Base-by-base conservation (phyloP, 1,140 invertebrate genomes). In the Zeugodacus cucurbitae region DNA sequence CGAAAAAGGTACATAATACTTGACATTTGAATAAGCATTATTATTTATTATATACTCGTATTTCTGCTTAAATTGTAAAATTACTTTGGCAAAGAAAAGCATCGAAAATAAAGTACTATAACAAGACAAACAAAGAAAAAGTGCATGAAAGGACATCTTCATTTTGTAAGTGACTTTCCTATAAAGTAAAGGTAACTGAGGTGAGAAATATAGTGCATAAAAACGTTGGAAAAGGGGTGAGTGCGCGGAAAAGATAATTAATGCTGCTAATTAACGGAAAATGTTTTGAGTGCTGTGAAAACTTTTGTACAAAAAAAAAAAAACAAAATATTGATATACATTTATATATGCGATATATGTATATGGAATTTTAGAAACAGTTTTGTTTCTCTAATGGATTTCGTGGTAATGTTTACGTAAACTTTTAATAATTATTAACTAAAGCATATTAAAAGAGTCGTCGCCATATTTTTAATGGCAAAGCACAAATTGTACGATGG, bases 181-280 rank as follows among this genome's bases (percentile, higher is more conserved):
- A 48, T 48, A 29, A 44, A 48, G 7, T n/a, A 78, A 22, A 20
- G 67, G 37, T 44, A 44, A 78, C 41, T 78, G 14, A n/a, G 8
- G 37, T 20, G 14, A 11, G 32, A 34, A 32, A 34, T 32, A 1
- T 54, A 22, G 22, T 48, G 44, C 29, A 54, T 26, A 54, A n/a
- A 3, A 82, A 82, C n/a, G 3, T 22, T 22, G 2, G 41, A 3
- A 26, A 82, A 54, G 11, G 41, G 32, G 70, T 74, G n/a, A 82
- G 74, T 82, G n/a, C 44, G 74, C 41, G 41, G 74, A 82, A 26
- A 82, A 82, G 44, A 11, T 82, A 44, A 82, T 3, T 82, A 54
- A 26, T 48, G 74, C 37, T 82, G 37, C 37, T 82, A 82, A 82
- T 82, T 82, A 82, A 82, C 74, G 74, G 74, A 48, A 48, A 48